phyloP scores from a whole-genome alignment of 2,113 vertebrate species.

The Sander vitreus region DNA sequence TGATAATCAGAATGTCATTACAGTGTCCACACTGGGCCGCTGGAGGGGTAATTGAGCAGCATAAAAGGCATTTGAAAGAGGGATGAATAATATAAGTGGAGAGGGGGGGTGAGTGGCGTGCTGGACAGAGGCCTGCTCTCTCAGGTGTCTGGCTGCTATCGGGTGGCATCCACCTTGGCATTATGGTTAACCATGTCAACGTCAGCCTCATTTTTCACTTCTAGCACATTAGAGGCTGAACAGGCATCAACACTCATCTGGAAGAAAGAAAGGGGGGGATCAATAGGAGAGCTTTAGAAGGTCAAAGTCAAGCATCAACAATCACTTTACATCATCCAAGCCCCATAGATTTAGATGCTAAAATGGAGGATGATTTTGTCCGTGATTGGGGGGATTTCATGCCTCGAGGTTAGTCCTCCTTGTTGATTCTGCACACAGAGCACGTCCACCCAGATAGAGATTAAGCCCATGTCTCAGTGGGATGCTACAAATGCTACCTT shows the following conservation, averaged over 20 bases:
- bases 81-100: constrained; percentile 83
- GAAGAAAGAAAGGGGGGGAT: constrained; percentile 57
- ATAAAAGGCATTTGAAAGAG: constrained; percentile 84
- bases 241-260: constrained; percentile 66
- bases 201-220: constrained; percentile 71
- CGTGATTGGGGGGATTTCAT: constrained; percentile 54
- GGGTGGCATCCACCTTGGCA: constrained; percentile 73
- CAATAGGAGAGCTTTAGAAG: constrained; percentile 77
- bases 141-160: constrained; percentile 83
- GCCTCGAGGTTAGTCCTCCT: constrained; percentile 16
- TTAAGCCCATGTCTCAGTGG: constrained; percentile 55
- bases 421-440: constrained; percentile 45
- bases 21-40: constrained; percentile 90
- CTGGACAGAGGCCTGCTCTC: constrained; percentile 76
- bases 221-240: constrained; percentile 61
- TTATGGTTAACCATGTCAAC: constrained; percentile 74
- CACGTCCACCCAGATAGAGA: constrained; percentile 56
- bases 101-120: constrained; percentile 67
- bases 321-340: constrained; percentile 69
- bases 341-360: constrained; percentile 59
- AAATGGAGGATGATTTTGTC: constrained; percentile 56
- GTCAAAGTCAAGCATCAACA: constrained; percentile 79
- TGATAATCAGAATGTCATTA: constrained; percentile 99
- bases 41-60: constrained; percentile 94
- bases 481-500: constrained; percentile 59